Conservation (phyloP, 2,888 invertebrate genomes). For the Amphipyra tragopoginis region DNA sequence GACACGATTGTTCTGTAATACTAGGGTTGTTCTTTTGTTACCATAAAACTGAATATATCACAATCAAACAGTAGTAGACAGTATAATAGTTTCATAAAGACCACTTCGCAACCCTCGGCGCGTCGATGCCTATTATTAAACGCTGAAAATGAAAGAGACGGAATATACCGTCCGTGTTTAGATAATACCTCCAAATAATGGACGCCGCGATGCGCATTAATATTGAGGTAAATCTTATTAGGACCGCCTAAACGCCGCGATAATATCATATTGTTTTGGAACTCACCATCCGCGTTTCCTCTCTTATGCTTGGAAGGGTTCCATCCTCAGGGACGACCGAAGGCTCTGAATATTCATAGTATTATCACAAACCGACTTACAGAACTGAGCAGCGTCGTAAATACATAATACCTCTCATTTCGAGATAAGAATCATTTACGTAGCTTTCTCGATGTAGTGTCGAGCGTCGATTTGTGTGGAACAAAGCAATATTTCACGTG, state of each 20-base stretch:
- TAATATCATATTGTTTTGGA: slow-evolving; percentile 89
- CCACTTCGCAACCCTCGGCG: slow-evolving; percentile 61
- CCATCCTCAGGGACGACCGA: slow-evolving; percentile 83
- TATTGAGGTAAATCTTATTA: slow-evolving; percentile 90
- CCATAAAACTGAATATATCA: slow-evolving; percentile 70
- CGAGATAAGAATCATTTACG: slow-evolving; percentile 72
- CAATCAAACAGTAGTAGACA: slow-evolving; percentile 61
- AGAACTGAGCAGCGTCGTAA: slow-evolving; percentile 81
- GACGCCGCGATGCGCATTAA: slow-evolving; percentile 88
- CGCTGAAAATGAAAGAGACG: slow-evolving; percentile 72
- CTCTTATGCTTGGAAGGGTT: slow-evolving; percentile 87
- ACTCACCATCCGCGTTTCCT: slow-evolving; percentile 86
- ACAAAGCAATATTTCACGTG: slow-evolving; percentile 56
- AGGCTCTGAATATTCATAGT: slow-evolving; percentile 87
- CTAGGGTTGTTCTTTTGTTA: slow-evolving; percentile 82
- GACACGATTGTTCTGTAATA: slow-evolving; percentile 85
- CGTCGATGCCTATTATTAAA: slow-evolving; percentile 65
- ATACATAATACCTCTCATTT: slow-evolving; percentile 79
- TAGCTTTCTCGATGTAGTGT: slow-evolving; percentile 61
- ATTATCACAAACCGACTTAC: slow-evolving; percentile 86
- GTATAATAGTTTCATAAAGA: slow-evolving; percentile 68
- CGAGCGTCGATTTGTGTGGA: slow-evolving; percentile 50
- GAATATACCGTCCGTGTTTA: slow-evolving; percentile 76
- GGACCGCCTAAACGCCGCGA: slow-evolving; percentile 87
- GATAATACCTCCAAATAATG: slow-evolving; percentile 87